Evolutionary conservation across 2,888 invertebrate genomes (phyloP).

Genomic region (Agrotis exclamationis): DNA sequence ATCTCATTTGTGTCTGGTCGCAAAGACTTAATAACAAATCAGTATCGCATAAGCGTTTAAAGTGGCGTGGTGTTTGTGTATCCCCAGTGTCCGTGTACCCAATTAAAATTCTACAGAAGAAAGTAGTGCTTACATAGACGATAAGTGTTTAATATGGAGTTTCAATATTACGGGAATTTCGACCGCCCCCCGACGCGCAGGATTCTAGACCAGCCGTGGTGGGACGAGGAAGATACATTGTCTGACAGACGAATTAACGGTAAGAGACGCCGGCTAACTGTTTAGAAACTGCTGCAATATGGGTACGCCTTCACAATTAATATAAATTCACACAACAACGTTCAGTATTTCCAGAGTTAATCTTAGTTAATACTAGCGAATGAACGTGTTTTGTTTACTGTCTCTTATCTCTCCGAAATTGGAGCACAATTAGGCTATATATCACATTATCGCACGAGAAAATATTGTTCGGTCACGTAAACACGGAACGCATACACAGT

Average conservation of each 20-base stretch:
- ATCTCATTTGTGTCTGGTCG: constrained; percentile 82
- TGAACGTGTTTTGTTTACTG: constrained; percentile 40
- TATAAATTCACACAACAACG: constrained; percentile 11
- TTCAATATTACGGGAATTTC: constrained; percentile 86
- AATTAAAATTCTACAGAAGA: constrained; percentile 61
- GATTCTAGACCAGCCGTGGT: constrained; percentile 84
- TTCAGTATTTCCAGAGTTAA: constrained; percentile 32
- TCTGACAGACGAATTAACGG: constrained; percentile 86
- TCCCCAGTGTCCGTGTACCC: constrained; percentile 58
- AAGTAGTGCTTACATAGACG: constrained; percentile 46
- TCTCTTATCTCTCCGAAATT: constrained; percentile 58
- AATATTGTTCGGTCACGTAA: constrained; percentile 38
- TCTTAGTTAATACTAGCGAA: constrained; percentile 17
- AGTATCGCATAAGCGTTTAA: constrained; percentile 82
- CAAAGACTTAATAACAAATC: constrained; percentile 81
- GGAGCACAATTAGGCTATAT: constrained; percentile 47
- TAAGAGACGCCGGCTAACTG: constrained; percentile 68
- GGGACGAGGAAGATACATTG: constrained; percentile 88
- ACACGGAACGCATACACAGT: constrained; percentile 30
- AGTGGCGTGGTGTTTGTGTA: constrained; percentile 78
- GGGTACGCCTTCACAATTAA: constrained; percentile 12
- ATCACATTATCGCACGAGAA: constrained; percentile 44
- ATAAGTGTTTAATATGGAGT: constrained; percentile 80
- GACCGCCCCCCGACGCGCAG: constrained; percentile 78
- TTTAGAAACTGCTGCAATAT: constrained; percentile 22